Percentiles rank a stretch among this genome's conserved stretches.
Evolutionary conservation across 2,113 vertebrate species (phyloP).

Genomic region (Neopipo cinnamomea): DNA sequence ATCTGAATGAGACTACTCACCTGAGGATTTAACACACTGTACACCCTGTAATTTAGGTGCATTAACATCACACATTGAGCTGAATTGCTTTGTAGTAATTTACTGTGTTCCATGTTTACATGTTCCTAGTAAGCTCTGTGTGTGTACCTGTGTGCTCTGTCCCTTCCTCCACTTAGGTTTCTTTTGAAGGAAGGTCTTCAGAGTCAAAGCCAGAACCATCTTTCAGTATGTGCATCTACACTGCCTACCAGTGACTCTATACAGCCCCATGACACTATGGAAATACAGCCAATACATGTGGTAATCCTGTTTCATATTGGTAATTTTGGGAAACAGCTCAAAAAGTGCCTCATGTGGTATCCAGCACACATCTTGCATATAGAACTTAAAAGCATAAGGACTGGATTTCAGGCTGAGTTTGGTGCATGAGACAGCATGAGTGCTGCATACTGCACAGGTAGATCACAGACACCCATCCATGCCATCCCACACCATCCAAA

Average conservation of each 20-base stretch:
- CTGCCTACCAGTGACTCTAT: not conserved
- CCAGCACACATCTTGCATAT: not conserved
- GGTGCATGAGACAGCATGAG: accelerated
- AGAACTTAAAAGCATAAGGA: not conserved
- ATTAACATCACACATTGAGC: not conserved
- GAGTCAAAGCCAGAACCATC: not conserved
- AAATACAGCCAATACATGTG: not conserved
- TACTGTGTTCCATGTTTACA: not conserved
- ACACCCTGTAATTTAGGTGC: not conserved
- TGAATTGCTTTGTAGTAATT: not conserved
- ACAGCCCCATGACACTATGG: no score
- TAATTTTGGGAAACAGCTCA: not conserved
- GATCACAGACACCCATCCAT: not conserved
- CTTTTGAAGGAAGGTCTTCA: not conserved
- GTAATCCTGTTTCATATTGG: not conserved
- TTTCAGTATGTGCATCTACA: not conserved
- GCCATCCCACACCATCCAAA: not conserved
- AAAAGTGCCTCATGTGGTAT: not conserved
- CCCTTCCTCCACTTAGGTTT: not conserved
- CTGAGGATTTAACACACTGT: not conserved
- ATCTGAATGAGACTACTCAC: not conserved
- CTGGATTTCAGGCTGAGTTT: not conserved
- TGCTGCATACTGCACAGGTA: not conserved
- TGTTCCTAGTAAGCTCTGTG: not conserved
- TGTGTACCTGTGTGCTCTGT: not conserved